Percentiles rank a stretch among this genome's conserved stretches.
phyloP scores from a whole-genome alignment of 2,797 vertebrate species.

The Myiotriccus ornatus region DNA sequence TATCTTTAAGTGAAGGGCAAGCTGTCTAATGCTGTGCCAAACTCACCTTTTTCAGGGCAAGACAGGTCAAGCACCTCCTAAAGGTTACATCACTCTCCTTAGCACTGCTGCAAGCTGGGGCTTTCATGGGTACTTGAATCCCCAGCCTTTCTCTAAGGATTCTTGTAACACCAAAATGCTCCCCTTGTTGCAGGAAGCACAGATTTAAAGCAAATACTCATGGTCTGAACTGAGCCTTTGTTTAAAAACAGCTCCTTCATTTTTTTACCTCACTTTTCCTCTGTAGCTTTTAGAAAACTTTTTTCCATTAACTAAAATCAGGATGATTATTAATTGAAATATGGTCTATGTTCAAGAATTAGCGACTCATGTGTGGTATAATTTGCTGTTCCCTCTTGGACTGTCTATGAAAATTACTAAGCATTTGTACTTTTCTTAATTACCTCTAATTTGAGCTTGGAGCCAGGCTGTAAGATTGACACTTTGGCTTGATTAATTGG shows the following conservation, averaged over 20 bases:
- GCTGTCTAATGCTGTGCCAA: not conserved
- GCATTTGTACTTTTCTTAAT: not conserved
- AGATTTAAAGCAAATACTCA: conserved; percentile 34
- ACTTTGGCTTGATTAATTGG: not conserved
- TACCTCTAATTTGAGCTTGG: not conserved
- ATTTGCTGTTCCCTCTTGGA: not conserved
- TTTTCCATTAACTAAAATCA: not conserved
- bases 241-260: not conserved
- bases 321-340: not conserved
- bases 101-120: not conserved
- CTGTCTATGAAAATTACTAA: not conserved
- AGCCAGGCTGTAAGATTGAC: not conserved
- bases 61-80: not conserved
- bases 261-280: not conserved
- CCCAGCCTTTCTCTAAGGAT: not conserved
- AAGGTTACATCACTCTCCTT: not conserved
- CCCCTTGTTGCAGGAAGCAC: not conserved
- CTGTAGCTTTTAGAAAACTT: not conserved
- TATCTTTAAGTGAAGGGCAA: not conserved
- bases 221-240: not conserved
- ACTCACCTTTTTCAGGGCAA: not conserved
- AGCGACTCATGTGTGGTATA: not conserved
- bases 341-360: not conserved
- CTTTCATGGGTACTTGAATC: not conserved
- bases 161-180: not conserved